Evolutionary conservation across 2,113 vertebrate genomes (phyloP), one percentile per base, ranked within the genome.

Genomic region (Syrrhaptes paradoxus): DNA sequence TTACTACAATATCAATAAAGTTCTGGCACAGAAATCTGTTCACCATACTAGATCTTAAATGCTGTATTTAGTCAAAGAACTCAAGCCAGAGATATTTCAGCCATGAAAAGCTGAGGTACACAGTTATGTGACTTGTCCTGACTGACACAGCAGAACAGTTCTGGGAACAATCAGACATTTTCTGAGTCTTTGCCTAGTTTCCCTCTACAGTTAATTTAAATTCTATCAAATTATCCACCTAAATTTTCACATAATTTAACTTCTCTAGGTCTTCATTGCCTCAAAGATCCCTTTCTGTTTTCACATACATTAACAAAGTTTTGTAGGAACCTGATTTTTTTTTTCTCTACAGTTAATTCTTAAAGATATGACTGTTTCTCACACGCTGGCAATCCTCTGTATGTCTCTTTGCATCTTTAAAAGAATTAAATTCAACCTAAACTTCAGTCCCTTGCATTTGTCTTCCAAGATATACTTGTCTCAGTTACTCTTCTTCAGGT

Each of bases 211-310:
- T n/a, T n/a, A n/a, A n/a, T n/a, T n/a, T n/a, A n/a, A n/a, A n/a
- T n/a, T 63, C 36, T 46, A 24, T 46, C 24, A 67, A 66, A 96
- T 48, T 67, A 41, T 74, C 77, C 38, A 54, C 61, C 68, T 80
- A 62, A 91, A 58, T 81, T 93, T 95, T 85, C 87, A 31, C 48
- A 34, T 89, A 59, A 54, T 82, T 94, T 57, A 82, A 68, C 71
- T 13, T 54, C 48, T 57, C 38, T 62, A 70, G 31, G 45, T 28
- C 31, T 70, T 65, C 13, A 25, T 46, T 79, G 28, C 19, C 41
- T 79, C n/a, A 81, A 32, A 90, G n/a, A 71, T 65, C n/a, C 9
- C 10, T 36, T 32, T 57, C 38, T 65, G 15, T 45, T 75, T 81
- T 21, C 1, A 2, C 10, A 31, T 45, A 46, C 36, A 20, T 49